Evolutionary conservation across 2,113 vertebrate genomes (phyloP).

Genomic region (Pituophis catenifer): DNA sequence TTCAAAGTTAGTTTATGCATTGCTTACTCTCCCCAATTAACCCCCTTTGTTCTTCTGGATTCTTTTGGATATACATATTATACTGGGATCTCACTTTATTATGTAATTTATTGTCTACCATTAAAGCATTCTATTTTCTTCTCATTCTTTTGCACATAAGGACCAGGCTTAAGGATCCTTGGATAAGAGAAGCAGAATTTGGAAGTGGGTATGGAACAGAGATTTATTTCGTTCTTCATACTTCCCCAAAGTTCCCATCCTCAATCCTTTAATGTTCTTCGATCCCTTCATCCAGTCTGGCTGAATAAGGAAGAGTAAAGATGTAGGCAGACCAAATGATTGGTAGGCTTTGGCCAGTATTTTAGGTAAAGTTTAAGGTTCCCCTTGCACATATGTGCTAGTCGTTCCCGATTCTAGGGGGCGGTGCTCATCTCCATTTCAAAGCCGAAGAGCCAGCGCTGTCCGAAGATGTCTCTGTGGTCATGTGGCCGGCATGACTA

Average conservation of each 20-base stretch:
- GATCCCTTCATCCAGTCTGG: neutral
- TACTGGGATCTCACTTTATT: neutral
- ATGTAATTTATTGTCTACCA: neutral
- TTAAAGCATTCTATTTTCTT: neutral
- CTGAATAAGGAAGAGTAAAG: neutral
- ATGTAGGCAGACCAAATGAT: neutral
- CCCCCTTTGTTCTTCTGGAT: neutral
- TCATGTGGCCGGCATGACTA: too few relatives aligned
- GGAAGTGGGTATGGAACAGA: neutral
- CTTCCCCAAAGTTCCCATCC: neutral
- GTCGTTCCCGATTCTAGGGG: too few relatives aligned
- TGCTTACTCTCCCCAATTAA: neutral
- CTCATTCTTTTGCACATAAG: neutral
- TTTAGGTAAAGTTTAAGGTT: neutral
- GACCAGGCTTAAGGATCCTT: neutral
- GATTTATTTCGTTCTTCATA: neutral
- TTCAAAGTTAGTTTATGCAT: neutral
- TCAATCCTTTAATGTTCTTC: neutral
- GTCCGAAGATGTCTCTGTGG: too few relatives aligned
- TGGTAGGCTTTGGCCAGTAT: neutral
- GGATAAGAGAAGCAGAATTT: neutral
- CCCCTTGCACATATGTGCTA: too few relatives aligned
- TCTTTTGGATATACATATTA: neutral
- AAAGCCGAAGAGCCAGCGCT: too few relatives aligned
- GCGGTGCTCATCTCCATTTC: too few relatives aligned